Conservation (phyloP, 2,888 invertebrate genomes). For the Apamea sordens region DNA sequence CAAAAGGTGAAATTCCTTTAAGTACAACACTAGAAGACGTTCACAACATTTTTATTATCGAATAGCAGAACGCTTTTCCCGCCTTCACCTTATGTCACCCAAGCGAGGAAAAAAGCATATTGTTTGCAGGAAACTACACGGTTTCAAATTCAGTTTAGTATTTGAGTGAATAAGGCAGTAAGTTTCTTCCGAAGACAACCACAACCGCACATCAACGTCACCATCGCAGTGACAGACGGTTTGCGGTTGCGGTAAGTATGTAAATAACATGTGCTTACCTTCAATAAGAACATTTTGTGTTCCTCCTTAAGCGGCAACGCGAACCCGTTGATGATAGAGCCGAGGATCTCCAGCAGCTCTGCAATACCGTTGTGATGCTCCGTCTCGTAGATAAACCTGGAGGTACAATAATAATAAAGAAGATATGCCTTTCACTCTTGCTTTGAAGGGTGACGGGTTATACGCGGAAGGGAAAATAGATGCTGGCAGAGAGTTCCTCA, state of each 20-base stretch:
- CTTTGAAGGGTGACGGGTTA: background rate
- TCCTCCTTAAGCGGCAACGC: slow-evolving; percentile 99
- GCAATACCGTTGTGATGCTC: slow-evolving; percentile 99
- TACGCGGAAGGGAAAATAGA: background rate
- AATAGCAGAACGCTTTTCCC: background rate
- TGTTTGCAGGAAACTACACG: background rate
- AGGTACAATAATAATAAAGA: background rate
- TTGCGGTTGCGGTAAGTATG: background rate
- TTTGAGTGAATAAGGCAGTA: background rate
- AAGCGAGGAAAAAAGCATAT: background rate
- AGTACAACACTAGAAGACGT: background rate
- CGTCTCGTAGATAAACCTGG: slow-evolving; percentile 99
- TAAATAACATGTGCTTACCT: slow-evolving; percentile 86
- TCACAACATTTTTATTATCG: too few relatives aligned
- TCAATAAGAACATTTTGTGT: slow-evolving; percentile 98
- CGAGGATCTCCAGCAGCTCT: slow-evolving; percentile 98
- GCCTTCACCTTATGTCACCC: background rate
- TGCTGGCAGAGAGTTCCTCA: background rate
- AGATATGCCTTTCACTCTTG: background rate
- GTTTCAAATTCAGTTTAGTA: background rate
- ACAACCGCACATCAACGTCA: background rate
- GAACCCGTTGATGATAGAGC: slow-evolving; percentile 99
- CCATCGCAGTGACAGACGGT: background rate
- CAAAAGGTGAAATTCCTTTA: background rate
- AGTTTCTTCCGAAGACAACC: background rate